Base-by-base conservation (phyloP, 2,113 vertebrate genomes). In the Gadus chalcogrammus region DNA sequence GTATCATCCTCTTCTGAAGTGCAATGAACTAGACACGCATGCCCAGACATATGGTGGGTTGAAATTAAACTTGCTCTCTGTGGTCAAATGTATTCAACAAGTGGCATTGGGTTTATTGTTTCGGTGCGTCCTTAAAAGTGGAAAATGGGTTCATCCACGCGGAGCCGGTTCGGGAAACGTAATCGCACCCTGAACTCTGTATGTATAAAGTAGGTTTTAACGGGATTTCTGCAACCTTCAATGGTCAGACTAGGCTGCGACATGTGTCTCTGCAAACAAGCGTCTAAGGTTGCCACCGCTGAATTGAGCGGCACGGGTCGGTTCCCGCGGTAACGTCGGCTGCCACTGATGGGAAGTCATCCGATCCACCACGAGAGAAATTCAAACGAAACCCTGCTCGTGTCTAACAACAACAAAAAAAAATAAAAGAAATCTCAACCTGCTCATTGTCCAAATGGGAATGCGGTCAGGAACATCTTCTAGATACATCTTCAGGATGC, bases 401-500 rank as follows among this genome's bases (percentile, higher is more conserved):
- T 85, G 82, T 90, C 79, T 89, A 87, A 87, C 87, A 85, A 79
- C 74, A 85, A 79, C 60, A 20, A 61, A 61, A 22, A 22, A 31
- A 82, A 81, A 20, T 1, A 20, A 20, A 20, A 0, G 79, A 89
- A 75, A 85, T 86, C 24, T 88, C 81, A 85, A 81, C 75, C 77
- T 86, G 71, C 67, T 88, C 68, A 79, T 81, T 71, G 74, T 79
- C 71, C 79, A 84, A 85, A 66, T 82, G 84, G 87, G 77, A 85
- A 84, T 86, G 68, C 81, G 77, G 75, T 76, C 58, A 73, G 76
- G 73, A 66, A 85, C 83, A 84, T 88, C 79, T 89, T 86, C 78
- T 77, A 81, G 86, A 83, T 79, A 66, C 84, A 87, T 89, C 81
- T 79, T 82, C 70, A 83, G 75, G 80, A 77, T 79, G 27, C 24